Conservation (phyloP, 2,113 vertebrate genomes). For the Entosphenus tridentatus region DNA sequence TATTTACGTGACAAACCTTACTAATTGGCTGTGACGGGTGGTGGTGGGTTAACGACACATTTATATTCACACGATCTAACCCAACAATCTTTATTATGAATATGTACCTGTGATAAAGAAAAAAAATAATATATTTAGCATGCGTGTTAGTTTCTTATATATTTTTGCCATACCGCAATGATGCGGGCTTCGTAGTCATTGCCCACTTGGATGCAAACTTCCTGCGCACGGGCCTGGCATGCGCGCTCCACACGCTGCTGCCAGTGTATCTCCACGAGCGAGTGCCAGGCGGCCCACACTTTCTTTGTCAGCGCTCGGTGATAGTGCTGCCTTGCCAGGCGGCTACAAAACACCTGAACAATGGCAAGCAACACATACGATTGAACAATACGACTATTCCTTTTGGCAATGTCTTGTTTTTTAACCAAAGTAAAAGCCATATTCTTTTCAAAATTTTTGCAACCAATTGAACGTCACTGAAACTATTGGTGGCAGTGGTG, state of each 20-base stretch:
- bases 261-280: constrained; percentile 35
- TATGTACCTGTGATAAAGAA: not conserved
- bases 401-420: constrained; percentile 1
- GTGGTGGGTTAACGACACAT: too few species aligned
- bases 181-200: constrained; percentile 49
- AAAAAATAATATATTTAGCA: too few species aligned
- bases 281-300: constrained; percentile 49
- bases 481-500: not conserved
- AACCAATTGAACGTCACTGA: not conserved
- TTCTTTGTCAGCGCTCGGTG: constrained; percentile 42
- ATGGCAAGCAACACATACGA: constrained; percentile 7
- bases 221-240: constrained; percentile 52
- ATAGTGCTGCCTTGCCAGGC: constrained; percentile 41
- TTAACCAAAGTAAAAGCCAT: not conserved
- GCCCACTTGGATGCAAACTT: constrained; percentile 53
- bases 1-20: too few species aligned
- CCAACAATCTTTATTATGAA: not conserved
- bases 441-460: not conserved
- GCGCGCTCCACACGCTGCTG: constrained; percentile 48
- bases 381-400: not conserved
- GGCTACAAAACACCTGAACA: constrained; percentile 30
- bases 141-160: too few species aligned
- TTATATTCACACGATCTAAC: too few species aligned
- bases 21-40: too few species aligned
- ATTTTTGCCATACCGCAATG: constrained; percentile 26